phyloP scores from a whole-genome alignment of 2,797 vertebrate species.

The Channa striata region DNA sequence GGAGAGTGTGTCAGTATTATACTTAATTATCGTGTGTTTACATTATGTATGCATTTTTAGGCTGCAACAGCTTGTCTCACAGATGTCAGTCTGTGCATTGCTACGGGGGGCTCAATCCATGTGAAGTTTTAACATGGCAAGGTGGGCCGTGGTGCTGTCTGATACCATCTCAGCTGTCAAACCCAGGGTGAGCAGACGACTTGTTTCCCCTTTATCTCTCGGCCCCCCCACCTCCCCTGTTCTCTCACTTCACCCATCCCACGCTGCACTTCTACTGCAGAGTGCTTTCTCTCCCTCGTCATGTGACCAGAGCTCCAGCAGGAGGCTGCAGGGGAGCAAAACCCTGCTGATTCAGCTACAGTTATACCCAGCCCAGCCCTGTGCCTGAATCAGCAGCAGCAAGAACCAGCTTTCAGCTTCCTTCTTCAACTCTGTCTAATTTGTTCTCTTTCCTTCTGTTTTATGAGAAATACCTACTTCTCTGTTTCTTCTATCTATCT shows the following conservation, averaged over 20 bases:
- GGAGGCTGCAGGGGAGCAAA: conserved; percentile 80
- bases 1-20: conserved; percentile 17
- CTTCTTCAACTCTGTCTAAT: conserved; percentile 6
- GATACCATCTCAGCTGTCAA: conserved; percentile 69
- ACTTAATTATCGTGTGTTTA: conserved; percentile 25
- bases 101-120: conserved; percentile 34
- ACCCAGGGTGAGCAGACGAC: conserved; percentile 74
- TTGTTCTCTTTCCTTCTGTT: conserved; percentile 5
- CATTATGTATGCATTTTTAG: conserved; percentile 40
- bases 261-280: conserved; percentile 83
- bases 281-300: conserved; percentile 73
- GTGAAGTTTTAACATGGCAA: conserved; percentile 39
- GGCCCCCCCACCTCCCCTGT: not conserved
- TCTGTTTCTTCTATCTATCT: not conserved
- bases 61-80: conserved; percentile 55
- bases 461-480: not conserved
- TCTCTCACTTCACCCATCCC: conserved; percentile 63
- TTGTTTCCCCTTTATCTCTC: conserved; percentile 14
- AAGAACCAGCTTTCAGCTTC: conserved; percentile 52
- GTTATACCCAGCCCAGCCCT: conserved; percentile 69
- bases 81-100: conserved; percentile 47
- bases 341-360: conserved; percentile 85
- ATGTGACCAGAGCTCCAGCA: conserved; percentile 80
- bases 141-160: conserved; percentile 55
- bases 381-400: conserved; percentile 80